Evolutionary conservation across 2,113 vertebrate species (phyloP).

Genomic region (human): GRCh38 chr17:75320001-75320500

Average conservation of each 20-base stretch:
- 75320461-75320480: conserved; percentile 99
- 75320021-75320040: conserved; percentile 85
- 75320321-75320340: conserved; percentile 70
- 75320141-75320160: conserved; percentile 82
- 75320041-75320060: conserved; percentile 84
- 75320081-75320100: conserved; percentile 75
- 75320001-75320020: conserved; percentile 85
- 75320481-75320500: conserved; percentile 97
- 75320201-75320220: conserved; percentile 81
- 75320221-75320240: conserved; percentile 86
- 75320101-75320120: conserved; percentile 78
- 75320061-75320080: conserved; percentile 90
- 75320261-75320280: conserved; percentile 80
- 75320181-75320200: conserved; percentile 86
- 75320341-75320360: conserved; percentile 86
- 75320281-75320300: conserved; percentile 83
- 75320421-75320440: conserved; percentile 98
- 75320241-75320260: conserved; percentile 78
- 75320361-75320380: conserved; percentile 93
- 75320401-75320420: conserved; percentile 99
- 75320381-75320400: conserved; percentile 99
- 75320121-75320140: conserved; percentile 88
- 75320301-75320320: conserved; percentile 77
- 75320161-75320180: conserved; percentile 86
- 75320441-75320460: conserved; percentile 99